Conservation (phyloP, 2,888 invertebrate genomes). For the Thecophora atra region DNA sequence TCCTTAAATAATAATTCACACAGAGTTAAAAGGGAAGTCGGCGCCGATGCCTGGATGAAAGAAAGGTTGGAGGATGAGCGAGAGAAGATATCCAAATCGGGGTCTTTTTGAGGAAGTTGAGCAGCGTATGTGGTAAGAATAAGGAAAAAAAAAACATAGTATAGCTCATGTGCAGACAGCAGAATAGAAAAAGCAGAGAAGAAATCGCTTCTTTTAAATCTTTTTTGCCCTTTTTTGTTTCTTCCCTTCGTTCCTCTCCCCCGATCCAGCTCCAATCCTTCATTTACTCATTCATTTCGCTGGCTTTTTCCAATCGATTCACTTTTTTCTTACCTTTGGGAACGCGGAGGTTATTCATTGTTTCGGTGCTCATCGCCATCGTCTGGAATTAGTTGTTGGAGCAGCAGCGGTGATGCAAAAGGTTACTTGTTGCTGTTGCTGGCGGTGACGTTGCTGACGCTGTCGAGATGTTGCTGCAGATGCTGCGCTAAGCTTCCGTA, state of each 20-base stretch:
- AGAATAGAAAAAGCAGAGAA: background rate
- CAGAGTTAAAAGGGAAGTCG: conserved; percentile 17
- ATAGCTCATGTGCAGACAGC: background rate
- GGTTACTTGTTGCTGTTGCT: conserved; percentile 31
- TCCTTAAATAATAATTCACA: conserved; percentile 37
- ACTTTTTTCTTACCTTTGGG: background rate
- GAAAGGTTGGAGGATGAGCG: background rate
- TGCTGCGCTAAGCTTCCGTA: background rate
- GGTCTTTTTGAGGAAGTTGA: background rate
- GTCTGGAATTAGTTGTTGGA: conserved; percentile 1
- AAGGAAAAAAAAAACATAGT: background rate
- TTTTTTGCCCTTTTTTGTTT: background rate
- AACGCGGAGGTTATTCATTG: background rate
- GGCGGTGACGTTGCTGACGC: background rate
- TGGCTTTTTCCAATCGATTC: background rate
- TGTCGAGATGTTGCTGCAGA: background rate
- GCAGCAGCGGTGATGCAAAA: conserved; percentile 10
- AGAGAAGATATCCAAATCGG: background rate
- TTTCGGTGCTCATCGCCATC: background rate
- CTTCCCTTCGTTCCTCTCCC: background rate
- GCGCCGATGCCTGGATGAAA: background rate
- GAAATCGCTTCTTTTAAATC: background rate
- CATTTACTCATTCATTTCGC: background rate
- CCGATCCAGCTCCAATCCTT: background rate
- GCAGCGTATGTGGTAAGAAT: background rate